phyloP scores from a whole-genome alignment of 2,888 invertebrate genomes.

The Cylloceria caligata region DNA sequence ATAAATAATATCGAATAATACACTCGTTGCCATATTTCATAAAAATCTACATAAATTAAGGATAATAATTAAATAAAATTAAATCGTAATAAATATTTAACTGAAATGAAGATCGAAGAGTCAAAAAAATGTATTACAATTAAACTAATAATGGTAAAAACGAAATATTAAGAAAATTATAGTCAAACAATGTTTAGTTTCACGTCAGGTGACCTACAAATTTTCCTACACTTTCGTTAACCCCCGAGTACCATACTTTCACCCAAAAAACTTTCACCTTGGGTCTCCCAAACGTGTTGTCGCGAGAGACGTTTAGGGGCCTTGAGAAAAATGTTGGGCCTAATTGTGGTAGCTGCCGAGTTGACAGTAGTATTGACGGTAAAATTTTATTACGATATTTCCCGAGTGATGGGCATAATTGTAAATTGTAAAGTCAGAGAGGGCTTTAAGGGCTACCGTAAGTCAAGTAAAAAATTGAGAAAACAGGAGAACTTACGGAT shows the following conservation, averaged over 20 bases:
- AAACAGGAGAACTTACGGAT: neutral
- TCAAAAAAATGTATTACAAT: neutral
- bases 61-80: no score
- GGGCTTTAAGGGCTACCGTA: neutral
- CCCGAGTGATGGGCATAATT: neutral
- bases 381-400: neutral
- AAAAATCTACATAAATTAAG: no score
- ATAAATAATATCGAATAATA: no score
- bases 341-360: neutral
- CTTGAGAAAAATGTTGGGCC: neutral
- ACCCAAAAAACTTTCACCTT: constrained; percentile 66
- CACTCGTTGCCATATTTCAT: no score
- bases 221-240: constrained; percentile 61
- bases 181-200: neutral
- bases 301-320: neutral
- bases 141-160: neutral
- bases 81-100: neutral
- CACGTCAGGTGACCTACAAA: constrained; percentile 37
- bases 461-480: neutral
- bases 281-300: constrained; percentile 18
- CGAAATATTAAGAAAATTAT: neutral
- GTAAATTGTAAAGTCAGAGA: neutral
- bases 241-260: constrained; percentile 55
- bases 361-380: neutral
- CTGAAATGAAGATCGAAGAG: neutral